These are phyloP conservation scores for Melanogrammus aeglefinus DNA, from an alignment of 2,797 vertebrate genomes.

Conservation along the genomic window DNA sequence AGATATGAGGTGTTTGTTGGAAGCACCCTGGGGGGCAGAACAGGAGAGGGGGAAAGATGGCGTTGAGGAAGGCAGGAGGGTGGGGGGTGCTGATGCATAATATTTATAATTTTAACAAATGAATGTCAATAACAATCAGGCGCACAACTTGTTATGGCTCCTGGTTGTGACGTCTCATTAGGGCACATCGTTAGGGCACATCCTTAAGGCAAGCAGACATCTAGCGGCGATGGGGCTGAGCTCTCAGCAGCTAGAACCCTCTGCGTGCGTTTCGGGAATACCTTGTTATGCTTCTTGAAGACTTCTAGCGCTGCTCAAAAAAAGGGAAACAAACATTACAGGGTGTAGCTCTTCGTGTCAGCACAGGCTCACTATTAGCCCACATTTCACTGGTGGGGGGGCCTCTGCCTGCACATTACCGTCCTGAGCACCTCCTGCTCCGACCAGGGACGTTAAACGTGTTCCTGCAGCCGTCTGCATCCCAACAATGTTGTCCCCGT, in stretches of 20 bases:
- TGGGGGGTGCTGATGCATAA: background rate
- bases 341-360: background rate
- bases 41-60: too few relatives aligned
- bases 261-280: background rate
- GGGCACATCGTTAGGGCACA: background rate
- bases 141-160: background rate
- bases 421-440: conserved; percentile 25
- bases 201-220: background rate
- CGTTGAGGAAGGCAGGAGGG: too few relatives aligned
- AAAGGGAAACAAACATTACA: background rate
- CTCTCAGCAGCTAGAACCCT: background rate
- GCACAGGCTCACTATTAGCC: conserved; percentile 1
- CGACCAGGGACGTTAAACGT: conserved; percentile 5
- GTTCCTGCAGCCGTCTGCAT: conserved; percentile 23
- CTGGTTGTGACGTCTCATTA: background rate
- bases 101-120: background rate
- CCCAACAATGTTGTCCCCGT: conserved; percentile 18
- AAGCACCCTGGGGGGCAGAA: too few relatives aligned
- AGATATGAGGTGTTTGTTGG: background rate
- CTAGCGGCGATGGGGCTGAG: background rate
- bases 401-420: conserved; percentile 1
- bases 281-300: background rate
- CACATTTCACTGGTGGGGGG: conserved; percentile 18
- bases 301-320: background rate
- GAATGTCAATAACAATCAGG: background rate